Base-by-base conservation (phyloP, 1,140 invertebrate species). In the Atopsyche davidsoni region DNA sequence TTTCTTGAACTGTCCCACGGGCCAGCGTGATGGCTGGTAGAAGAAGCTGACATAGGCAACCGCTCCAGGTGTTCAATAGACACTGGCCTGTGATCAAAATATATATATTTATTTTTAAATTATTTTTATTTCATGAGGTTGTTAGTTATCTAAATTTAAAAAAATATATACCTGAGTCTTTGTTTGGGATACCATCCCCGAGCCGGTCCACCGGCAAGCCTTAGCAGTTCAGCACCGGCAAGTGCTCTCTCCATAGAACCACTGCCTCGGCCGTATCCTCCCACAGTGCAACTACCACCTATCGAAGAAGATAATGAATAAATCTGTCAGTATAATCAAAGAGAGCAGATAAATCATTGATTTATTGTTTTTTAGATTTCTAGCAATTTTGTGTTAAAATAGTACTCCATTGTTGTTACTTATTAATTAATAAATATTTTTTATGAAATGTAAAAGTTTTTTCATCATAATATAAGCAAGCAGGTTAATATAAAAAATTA, bases 61-160 rank as follows among this genome's bases (percentile, higher is more conserved):
- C 85, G 76, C 62, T 90, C 86, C 41, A 90, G 75, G 63, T 89
- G 86, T 64, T 89, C 86, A 40, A 86, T 88, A n/a, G 86, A 89
- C 0, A 82, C 85, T 1, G 86, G 86, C 45, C 86, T 79, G 62
- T 13, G 45, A 39, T 39, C 19, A 17, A 17, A 28, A 28, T 28
- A 28, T 28, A 7, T 28, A 28, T 7, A 28, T n/a, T 28, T 7
- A 28, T 7, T 28, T 28, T 7, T n/a, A n/a, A 28, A 28, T 28
- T 6, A 28, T n/a, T 6, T 7, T 28, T 7, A n/a, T 7, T 6
- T 7, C 24, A 28, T 28, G 24, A 7, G 6, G 24, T 28, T 28
- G 6, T 6, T 28, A 28, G n/a, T 28, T 4, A 75, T 70, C 31
- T 72, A 70, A 46, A 36, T 7, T 36, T 14, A 17, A 36, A 36